Conservation (phyloP, 1,140 invertebrate genomes). For the Colletes latitarsis region DNA sequence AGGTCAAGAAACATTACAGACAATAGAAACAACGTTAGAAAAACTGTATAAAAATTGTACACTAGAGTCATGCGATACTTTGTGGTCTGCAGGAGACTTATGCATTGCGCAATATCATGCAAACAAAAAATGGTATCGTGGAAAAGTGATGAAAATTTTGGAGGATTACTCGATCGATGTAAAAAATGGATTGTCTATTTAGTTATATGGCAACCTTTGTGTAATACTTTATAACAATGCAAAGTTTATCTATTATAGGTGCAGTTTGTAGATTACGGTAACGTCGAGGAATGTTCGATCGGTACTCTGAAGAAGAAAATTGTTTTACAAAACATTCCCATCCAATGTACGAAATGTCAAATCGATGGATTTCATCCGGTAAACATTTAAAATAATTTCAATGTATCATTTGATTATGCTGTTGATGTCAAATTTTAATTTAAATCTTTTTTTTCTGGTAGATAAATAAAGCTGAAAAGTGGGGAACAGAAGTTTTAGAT, state of each 20-base stretch:
- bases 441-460: constrained; percentile 21
- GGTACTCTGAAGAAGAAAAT: constrained; percentile 83
- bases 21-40: constrained; percentile 72
- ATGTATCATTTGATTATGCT: background rate
- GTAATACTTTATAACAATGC: background rate
- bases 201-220: constrained; percentile 17
- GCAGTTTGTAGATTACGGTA: constrained; percentile 82
- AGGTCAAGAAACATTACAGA: background rate
- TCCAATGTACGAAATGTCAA: constrained; percentile 75
- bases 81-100: constrained; percentile 83
- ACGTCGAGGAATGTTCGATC: constrained; percentile 79
- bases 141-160: constrained; percentile 67
- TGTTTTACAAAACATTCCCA: constrained; percentile 83
- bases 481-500: constrained; percentile 69
- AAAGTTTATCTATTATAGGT: constrained; percentile 65
- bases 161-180: constrained; percentile 61
- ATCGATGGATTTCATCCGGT: constrained; percentile 77
- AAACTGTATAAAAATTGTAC: constrained; percentile 78
- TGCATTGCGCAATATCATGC: constrained; percentile 84
- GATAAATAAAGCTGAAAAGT: constrained; percentile 49
- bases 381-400: constrained; percentile 35
- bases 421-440: background rate
- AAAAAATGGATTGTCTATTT: constrained; percentile 29
- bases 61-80: constrained; percentile 77
- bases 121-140: constrained; percentile 83